Base-by-base conservation (phyloP, 2,113 vertebrate species). In the Mustelus asterias region DNA sequence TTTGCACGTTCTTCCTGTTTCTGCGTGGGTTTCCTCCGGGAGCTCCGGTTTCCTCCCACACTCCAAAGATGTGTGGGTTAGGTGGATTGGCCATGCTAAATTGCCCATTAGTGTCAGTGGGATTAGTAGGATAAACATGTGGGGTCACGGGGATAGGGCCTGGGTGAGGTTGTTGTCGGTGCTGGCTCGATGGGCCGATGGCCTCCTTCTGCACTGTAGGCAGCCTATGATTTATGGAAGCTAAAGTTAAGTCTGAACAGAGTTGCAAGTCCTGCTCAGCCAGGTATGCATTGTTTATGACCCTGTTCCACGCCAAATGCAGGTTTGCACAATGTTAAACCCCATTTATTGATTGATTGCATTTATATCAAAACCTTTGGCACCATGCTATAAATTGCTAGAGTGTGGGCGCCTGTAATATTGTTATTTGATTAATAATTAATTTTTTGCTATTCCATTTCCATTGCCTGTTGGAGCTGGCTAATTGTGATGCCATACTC, bases 371-470 rank as follows among this genome's bases (percentile, higher is more conserved):
- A 60, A 60, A 90, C 88, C 88, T 90, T 90, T 90, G 88, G 26
- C 24, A 58, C 54, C 0, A 5, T 60, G 54, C 88, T 60, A 16
- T 90, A 58, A 60, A 16, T 58, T 60, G 88, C 13, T 90, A 29
- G 4, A 16, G 9, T 33, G 14, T 90, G 54, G 60, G 48, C 29
- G 7, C 88, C 54, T 90, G 13, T 90, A 90, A 90, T 33, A 54
- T 6, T 90, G 26, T 60, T 90, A 90, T 90, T 90, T 60, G 48
- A 88, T 54, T 90, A 90, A 90, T 90, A 90, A 90, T 90, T 90
- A 90, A 90, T 90, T 24, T 33, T 13, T 29, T 29, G 54, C 14
- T 29, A 33, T 29, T 90, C 18, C 58, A 60, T 90, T 90, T 60
- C 54, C 13, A n/a, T 90, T 90, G 54, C 88, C 54, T 60, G 54